Evolutionary conservation across 2,888 invertebrate species (phyloP).

Genomic region (Eilema depressum): DNA sequence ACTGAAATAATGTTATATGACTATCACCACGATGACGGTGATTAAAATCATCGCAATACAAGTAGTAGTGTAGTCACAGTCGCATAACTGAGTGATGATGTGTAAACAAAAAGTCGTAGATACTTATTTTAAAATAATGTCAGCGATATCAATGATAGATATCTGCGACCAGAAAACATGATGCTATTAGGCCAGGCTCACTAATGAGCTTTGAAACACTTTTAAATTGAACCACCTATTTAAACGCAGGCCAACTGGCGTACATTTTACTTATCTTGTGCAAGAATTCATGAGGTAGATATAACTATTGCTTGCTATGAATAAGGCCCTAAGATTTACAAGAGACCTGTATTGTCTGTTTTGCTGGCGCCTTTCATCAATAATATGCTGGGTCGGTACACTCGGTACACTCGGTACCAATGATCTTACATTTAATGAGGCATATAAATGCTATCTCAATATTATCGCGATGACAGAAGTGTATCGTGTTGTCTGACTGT

Average conservation of each 20-base stretch:
- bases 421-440: neutral
- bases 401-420: neutral
- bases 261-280: conserved; percentile 4
- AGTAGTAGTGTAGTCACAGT: neutral
- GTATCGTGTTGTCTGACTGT: neutral
- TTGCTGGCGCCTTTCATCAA: neutral
- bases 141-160: neutral
- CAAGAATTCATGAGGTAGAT: neutral
- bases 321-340: neutral
- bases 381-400: neutral
- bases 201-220: conserved; percentile 3
- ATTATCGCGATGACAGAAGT: neutral
- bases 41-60: neutral
- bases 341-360: neutral
- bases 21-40: neutral
- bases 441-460: neutral
- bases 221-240: conserved; percentile 4
- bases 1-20: neutral
- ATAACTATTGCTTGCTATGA: neutral
- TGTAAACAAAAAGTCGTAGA: neutral
- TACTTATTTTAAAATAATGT: neutral
- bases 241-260: neutral
- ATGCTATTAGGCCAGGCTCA: neutral
- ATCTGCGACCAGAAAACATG: neutral
- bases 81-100: neutral